phyloP scores from a whole-genome alignment of 2,797 vertebrate species.

The Lacerta agilis region DNA sequence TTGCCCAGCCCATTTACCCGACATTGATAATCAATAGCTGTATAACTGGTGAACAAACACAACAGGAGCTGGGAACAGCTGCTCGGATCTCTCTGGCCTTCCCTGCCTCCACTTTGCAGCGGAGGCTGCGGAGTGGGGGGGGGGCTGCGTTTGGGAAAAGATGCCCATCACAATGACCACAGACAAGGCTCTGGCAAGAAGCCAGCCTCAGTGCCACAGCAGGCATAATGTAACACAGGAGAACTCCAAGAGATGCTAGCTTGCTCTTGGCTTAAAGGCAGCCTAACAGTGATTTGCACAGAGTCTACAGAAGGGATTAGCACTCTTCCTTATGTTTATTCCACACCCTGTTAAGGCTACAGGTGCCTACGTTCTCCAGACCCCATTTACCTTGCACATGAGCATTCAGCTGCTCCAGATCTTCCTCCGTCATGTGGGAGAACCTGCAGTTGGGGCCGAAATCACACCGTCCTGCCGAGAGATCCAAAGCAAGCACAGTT shows the following conservation, averaged over 20 bases:
- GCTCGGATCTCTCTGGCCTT: conserved; percentile 19
- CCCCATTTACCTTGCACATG: conserved; percentile 85
- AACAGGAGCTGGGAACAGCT: neutral
- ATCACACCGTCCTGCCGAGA: conserved; percentile 88
- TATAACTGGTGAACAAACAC: conserved; percentile 47
- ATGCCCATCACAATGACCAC: neutral
- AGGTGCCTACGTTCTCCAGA: neutral
- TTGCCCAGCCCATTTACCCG: conserved; percentile 24
- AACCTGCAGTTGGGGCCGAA: conserved; percentile 93
- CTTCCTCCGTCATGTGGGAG: conserved; percentile 92
- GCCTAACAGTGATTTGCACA: neutral
- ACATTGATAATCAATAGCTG: conserved; percentile 53
- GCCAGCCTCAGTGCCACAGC: neutral
- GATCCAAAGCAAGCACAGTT: neutral
- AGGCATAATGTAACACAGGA: neutral
- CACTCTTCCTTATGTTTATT: no score
- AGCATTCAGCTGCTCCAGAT: conserved; percentile 83
- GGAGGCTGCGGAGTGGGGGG: neutral
- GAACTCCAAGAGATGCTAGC: neutral
- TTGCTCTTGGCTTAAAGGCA: neutral
- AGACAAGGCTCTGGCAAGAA: neutral
- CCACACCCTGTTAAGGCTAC: no score
- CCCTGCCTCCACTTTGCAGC: neutral
- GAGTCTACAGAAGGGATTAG: neutral
- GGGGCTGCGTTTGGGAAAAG: neutral